Evolutionary conservation across 1,140 invertebrate species (phyloP), one percentile per base, ranked within the genome.

Genomic region (Coptotermes formosanus): DNA sequence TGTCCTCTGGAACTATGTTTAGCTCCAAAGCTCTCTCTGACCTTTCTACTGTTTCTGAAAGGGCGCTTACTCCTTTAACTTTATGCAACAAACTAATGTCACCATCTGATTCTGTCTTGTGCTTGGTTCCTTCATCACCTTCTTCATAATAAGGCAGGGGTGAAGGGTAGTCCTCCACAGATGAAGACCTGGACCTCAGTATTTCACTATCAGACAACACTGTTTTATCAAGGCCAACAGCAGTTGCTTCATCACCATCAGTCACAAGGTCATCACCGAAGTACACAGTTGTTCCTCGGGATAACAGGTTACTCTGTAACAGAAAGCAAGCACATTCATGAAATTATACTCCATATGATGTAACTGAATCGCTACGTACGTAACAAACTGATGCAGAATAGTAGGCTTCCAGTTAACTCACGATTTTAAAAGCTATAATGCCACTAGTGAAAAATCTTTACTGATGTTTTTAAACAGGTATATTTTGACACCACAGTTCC

Each of bases 211-310:
- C 23, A 52, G 45, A 30, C 30, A 52, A 14, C 9, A 16, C 52
- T 30, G 45, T 43, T 55, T 84, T 84, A 8, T 32, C 45, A 19
- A 84, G 21, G 19, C 30, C 83, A n/a, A 14, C 83, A 84, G 48
- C 45, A 30, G 11, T 19, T 32, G 45, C 83, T 48, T 45, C 45
- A 43, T 85, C 84, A 48, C 86, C 85, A 83, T 87, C 86, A 32
- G 83, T 85, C 43, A 83, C 84, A 44, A 87, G 75, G 83, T 87
- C 86, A 85, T 87, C 86, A 59, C 82, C 84, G 45, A 87, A 85
- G 75, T 82, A 85, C 25, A 87, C 19, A 6, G 84, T 85, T 52
- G 86, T 85, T n/a, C 86, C 86, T 85, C 85, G 45, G 43, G 86
- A 81, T 14, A 87, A 30, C 16, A 87, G 81, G 19, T 85, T 81